Evolutionary conservation across 2,888 invertebrate species (phyloP).

Genomic region (Heteromurus nitidus): DNA sequence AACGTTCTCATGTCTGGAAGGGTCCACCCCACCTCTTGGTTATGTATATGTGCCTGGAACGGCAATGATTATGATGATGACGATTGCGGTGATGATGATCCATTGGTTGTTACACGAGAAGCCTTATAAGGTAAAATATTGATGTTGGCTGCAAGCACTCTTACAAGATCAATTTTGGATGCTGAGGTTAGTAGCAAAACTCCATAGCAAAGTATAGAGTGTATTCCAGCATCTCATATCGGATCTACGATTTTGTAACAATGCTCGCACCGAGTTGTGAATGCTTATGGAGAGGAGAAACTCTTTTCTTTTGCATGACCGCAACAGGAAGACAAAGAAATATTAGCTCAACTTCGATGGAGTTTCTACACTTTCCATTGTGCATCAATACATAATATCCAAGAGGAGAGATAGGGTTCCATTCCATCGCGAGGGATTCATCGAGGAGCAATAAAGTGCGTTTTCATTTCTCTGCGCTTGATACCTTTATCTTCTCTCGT

Average conservation of each 20-base stretch:
- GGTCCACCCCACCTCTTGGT: slow-evolving; percentile 18
- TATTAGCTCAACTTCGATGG: slow-evolving; percentile 9
- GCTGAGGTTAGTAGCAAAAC: not conserved
- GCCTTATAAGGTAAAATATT: not conserved
- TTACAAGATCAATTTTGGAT: not conserved
- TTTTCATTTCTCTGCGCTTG: slow-evolving; percentile 19
- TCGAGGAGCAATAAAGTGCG: slow-evolving; percentile 9
- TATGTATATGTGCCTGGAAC: not conserved
- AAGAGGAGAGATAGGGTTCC: not conserved
- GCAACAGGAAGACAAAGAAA: slow-evolving; percentile 32
- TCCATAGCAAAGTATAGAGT: not conserved
- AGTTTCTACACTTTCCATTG: not conserved
- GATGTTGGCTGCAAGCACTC: not conserved
- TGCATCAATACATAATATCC: not conserved
- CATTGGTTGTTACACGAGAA: slow-evolving; percentile 1
- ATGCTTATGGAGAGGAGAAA: too few species aligned
- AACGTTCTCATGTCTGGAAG: not conserved
- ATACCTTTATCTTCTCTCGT: slow-evolving; percentile 9
- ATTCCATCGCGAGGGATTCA: not conserved
- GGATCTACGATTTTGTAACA: slow-evolving; percentile 8
- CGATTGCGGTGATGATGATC: slow-evolving; percentile 18
- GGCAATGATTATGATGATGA: slow-evolving; percentile 2
- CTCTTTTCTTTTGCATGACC: slow-evolving; percentile 26
- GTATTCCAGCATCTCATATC: too few species aligned
- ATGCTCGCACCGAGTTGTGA: too few species aligned